These are phyloP conservation scores for Aix galericulata DNA, from an alignment of 2,113 vertebrate genomes.

Conservation along the genomic window DNA sequence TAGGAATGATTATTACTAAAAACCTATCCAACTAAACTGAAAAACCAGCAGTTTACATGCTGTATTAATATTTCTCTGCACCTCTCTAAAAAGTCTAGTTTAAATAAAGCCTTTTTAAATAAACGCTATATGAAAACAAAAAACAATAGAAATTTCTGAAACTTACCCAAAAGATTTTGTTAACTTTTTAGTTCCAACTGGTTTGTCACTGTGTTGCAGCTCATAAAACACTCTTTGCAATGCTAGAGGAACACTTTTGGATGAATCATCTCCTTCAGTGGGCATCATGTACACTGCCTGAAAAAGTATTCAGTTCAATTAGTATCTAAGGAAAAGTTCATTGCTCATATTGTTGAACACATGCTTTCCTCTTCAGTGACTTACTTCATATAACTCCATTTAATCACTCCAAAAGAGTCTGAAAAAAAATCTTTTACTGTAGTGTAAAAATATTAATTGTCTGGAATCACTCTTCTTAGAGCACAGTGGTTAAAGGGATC, in stretches of 20 bases:
- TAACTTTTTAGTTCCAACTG: slow-evolving; percentile 98
- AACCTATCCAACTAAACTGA: not conserved
- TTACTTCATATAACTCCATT: not conserved
- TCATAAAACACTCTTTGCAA: slow-evolving; percentile 99
- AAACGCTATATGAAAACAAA: not conserved
- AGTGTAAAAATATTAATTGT: not conserved
- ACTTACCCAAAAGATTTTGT: slow-evolving; percentile 98
- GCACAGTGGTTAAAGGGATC: not conserved
- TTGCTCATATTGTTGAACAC: not conserved
- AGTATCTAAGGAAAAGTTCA: slow-evolving; percentile 7
- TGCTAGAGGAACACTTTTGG: slow-evolving; percentile 96
- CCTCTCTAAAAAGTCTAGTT: not conserved
- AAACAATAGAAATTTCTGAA: not conserved
- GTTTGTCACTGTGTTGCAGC: slow-evolving; percentile 98
- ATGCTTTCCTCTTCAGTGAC: not conserved
- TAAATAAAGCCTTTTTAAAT: not conserved
- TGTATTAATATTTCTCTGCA: not conserved
- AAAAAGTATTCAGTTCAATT: slow-evolving; percentile 56
- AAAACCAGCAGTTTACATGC: not conserved
- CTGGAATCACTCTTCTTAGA: not conserved
- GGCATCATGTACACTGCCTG: slow-evolving; percentile 99
- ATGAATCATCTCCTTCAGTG: slow-evolving; percentile 98
- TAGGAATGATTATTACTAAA: not conserved
- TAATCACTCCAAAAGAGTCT: not conserved
- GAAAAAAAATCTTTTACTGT: not conserved